Evolutionary conservation across 2,888 invertebrate species (phyloP).

Genomic region (Lasioglossum morio): DNA sequence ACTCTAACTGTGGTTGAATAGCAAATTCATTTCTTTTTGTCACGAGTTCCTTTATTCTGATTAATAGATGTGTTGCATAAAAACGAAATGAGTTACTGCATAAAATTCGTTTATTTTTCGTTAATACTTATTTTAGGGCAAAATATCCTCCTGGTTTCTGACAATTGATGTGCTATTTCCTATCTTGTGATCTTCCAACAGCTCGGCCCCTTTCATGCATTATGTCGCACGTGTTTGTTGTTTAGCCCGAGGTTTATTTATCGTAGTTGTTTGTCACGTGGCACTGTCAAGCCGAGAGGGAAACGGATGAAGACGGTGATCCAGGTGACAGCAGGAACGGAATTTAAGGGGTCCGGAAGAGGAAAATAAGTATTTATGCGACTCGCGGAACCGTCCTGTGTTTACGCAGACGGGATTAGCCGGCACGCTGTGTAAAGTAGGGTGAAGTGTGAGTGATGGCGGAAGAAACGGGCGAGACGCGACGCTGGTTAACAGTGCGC

Average conservation of each 20-base stretch:
- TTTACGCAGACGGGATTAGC: conserved; percentile 14
- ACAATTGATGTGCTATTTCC: neutral
- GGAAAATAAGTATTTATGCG: conserved; percentile 39
- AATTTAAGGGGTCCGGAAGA: conserved; percentile 31
- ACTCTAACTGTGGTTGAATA: no score
- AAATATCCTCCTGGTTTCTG: neutral
- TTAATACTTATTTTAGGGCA: neutral
- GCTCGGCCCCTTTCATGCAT: neutral
- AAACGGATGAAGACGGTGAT: neutral
- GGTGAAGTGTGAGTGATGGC: conserved; percentile 17
- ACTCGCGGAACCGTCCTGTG: conserved; percentile 2
- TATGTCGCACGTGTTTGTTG: neutral
- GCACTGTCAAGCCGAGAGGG: neutral
- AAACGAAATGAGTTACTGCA: no score
- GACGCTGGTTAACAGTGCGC: neutral
- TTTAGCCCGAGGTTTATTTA: neutral
- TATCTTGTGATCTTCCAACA: neutral
- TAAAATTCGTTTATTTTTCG: neutral
- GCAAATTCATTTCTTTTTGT: no score
- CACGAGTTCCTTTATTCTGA: neutral
- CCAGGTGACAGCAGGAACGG: conserved; percentile 7
- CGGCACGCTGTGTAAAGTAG: neutral
- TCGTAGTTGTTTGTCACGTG: neutral
- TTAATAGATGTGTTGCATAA: no score
- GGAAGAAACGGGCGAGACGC: neutral